A percentile compares a stretch with the other conserved stretches of the same genome.
Conservation (phyloP, 2,888 invertebrate genomes). For the Harpalus rufipes region DNA sequence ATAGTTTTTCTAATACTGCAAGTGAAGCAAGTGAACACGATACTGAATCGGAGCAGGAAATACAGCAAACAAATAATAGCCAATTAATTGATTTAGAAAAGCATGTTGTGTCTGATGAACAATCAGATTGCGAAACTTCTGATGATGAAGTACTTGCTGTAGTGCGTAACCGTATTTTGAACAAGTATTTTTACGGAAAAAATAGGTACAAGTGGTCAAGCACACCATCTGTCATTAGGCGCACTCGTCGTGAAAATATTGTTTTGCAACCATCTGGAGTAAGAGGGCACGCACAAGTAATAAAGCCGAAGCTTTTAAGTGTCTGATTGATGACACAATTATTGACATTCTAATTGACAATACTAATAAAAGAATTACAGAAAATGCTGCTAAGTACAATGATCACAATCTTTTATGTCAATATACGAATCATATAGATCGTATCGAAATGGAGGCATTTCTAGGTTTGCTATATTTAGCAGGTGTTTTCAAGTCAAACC, state of each 20-base stretch:
- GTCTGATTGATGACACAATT: conserved; percentile 9
- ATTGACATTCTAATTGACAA: conserved; percentile 11
- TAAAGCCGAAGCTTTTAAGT: conserved; percentile 40
- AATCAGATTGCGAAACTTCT: neutral
- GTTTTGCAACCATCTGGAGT: neutral
- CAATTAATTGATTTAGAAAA: neutral
- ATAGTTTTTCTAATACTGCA: too few species aligned
- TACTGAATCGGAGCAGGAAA: too few species aligned
- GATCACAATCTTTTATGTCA: conserved; percentile 7
- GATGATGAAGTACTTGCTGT: neutral
- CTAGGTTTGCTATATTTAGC: conserved; percentile 36
- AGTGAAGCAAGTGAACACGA: too few species aligned
- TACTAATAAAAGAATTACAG: neutral
- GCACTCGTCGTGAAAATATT: neutral
- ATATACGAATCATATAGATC: conserved; percentile 31
- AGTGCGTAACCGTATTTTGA: neutral
- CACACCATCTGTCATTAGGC: too few species aligned
- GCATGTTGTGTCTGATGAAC: neutral
- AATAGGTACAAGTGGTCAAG: neutral
- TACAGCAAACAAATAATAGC: neutral
- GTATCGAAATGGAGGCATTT: conserved; percentile 41
- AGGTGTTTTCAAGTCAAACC: conserved; percentile 15
- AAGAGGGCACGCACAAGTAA: neutral
- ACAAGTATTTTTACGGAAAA: neutral
- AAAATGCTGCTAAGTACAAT: conserved; percentile 14